Evolutionary conservation across 2,888 invertebrate species (phyloP).

Genomic region (Watsonalla binaria): DNA sequence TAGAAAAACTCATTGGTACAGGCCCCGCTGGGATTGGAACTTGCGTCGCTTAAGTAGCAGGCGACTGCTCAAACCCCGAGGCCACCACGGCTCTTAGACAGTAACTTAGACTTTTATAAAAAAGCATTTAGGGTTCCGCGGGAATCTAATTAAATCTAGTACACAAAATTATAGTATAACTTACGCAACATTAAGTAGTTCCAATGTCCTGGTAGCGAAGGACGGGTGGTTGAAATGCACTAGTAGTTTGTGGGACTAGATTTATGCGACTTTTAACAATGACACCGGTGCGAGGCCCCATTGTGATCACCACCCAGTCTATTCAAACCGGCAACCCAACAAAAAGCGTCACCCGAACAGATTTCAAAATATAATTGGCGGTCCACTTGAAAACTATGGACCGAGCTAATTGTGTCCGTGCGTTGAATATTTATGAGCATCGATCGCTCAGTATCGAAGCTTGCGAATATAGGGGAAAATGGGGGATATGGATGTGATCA

Average conservation of each 20-base stretch:
- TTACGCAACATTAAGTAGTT: no score
- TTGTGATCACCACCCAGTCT: constrained; percentile 8
- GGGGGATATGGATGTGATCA: background rate
- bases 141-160: no score
- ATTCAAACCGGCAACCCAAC: constrained; percentile 43
- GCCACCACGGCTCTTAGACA: no score
- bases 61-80: no score
- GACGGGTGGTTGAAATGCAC: background rate
- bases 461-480: constrained; percentile 10
- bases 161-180: no score
- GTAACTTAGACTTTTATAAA: no score
- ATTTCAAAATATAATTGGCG: constrained; percentile 63
- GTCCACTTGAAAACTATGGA: constrained; percentile 34
- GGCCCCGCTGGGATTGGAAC: no score
- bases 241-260: background rate
- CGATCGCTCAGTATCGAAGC: constrained; percentile 31
- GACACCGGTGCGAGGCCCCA: background rate
- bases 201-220: no score
- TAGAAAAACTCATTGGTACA: no score
- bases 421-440: constrained; percentile 63
- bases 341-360: constrained; percentile 45
- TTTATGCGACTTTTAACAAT: background rate
- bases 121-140: no score
- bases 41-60: no score
- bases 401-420: constrained; percentile 60